A percentile compares a stretch with the other conserved stretches of the same genome.
phyloP scores from a whole-genome alignment of 2,888 invertebrate species.

The Synanthedon tipuliformis region DNA sequence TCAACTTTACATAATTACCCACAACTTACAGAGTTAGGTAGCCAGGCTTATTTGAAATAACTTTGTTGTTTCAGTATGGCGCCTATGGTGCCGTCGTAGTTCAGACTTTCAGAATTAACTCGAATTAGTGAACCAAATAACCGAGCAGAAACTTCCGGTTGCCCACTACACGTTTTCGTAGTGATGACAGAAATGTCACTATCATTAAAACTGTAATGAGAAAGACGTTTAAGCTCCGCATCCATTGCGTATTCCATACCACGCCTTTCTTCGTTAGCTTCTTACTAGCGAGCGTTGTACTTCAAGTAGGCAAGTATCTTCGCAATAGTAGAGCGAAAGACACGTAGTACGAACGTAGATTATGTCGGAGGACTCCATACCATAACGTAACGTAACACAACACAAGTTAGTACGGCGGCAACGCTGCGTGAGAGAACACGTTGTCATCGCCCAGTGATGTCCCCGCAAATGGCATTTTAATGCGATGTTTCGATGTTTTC shows the following conservation, averaged over 20 bases:
- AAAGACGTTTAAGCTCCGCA: no score
- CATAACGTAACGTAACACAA: slow-evolving; percentile 7
- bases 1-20: background rate
- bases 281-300: background rate
- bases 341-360: slow-evolving; percentile 3
- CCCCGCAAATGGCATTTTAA: slow-evolving; percentile 6
- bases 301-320: background rate
- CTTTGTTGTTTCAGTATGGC: background rate
- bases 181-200: slow-evolving; percentile 33
- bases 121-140: slow-evolving; percentile 44
- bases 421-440: slow-evolving; percentile 31
- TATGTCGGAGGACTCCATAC: slow-evolving; percentile 13
- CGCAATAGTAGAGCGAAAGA: slow-evolving; percentile 6
- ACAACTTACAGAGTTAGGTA: background rate
- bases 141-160: slow-evolving; percentile 27
- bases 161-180: slow-evolving; percentile 26
- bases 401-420: slow-evolving; percentile 39
- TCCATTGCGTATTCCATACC: no score
- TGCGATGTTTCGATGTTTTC: slow-evolving; percentile 41
- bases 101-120: slow-evolving; percentile 30
- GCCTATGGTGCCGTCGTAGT: background rate
- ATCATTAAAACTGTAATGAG: slow-evolving; percentile 7
- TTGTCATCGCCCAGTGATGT: slow-evolving; percentile 12
- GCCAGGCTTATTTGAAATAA: background rate
- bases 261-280: background rate